phyloP scores from a whole-genome alignment of 2,888 invertebrate genomes.

The Parochlus steinenii region DNA sequence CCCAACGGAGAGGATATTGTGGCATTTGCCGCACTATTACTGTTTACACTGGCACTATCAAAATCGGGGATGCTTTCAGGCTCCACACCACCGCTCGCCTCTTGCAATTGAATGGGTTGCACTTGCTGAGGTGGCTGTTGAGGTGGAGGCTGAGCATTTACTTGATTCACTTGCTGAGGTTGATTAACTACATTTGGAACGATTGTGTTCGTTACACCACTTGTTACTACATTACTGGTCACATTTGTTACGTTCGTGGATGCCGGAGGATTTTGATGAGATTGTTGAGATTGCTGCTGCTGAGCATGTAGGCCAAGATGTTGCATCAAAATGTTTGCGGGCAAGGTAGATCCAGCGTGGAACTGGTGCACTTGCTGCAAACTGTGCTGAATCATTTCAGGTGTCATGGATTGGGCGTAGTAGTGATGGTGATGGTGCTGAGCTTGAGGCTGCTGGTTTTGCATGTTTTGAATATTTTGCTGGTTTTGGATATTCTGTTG shows the following conservation, averaged over 20 bases:
- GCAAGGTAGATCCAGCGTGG: slow-evolving; percentile 20
- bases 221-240: background rate
- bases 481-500: slow-evolving; percentile 34
- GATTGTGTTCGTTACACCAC: background rate
- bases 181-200: slow-evolving; percentile 5
- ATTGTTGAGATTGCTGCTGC: slow-evolving; percentile 33
- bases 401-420: slow-evolving; percentile 33
- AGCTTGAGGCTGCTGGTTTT: slow-evolving; percentile 30
- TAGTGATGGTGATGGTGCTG: slow-evolving; percentile 31
- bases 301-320: slow-evolving; percentile 33
- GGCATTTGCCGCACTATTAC: slow-evolving; percentile 1
- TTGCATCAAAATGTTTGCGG: slow-evolving; percentile 27
- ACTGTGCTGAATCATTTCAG: slow-evolving; percentile 32
- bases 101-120: slow-evolving; percentile 2
- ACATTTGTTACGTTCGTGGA: slow-evolving; percentile 2
- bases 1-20: slow-evolving; percentile 9
- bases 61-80: slow-evolving; percentile 3
- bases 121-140: slow-evolving; percentile 3
- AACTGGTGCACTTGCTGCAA: slow-evolving; percentile 27
- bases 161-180: slow-evolving; percentile 13
- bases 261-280: slow-evolving; percentile 16
- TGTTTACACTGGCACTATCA: slow-evolving; percentile 5
- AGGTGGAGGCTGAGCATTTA: slow-evolving; percentile 4
- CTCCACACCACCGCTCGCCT: background rate
- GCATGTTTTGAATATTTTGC: slow-evolving; percentile 21